phyloP scores from a whole-genome alignment of 2,797 vertebrate genomes.

The Gouania willdenowi region DNA sequence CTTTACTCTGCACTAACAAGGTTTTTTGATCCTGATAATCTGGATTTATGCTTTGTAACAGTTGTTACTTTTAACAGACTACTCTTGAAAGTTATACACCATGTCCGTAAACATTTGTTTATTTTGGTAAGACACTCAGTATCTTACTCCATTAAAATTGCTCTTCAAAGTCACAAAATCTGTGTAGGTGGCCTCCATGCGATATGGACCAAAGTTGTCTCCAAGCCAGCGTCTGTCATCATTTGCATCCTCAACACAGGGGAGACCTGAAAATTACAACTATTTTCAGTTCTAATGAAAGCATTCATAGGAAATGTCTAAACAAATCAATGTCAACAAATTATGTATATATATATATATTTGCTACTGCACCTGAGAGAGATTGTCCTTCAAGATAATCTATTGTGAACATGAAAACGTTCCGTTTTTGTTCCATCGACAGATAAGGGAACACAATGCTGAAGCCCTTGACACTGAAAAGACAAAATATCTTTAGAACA shows the following conservation, averaged over 20 bases:
- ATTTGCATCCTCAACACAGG: slow-evolving; percentile 29
- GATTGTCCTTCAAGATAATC: slow-evolving; percentile 34
- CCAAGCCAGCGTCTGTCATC: slow-evolving; percentile 47
- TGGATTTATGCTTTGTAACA: no score
- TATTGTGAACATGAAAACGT: slow-evolving; percentile 30
- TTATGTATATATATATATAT: background rate
- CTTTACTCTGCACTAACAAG: no score
- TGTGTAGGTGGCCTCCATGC: slow-evolving; percentile 26
- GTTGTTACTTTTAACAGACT: no score
- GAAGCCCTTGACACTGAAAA: slow-evolving; percentile 49
- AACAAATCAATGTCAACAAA: background rate
- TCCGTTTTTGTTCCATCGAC: slow-evolving; percentile 26
- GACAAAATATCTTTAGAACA: background rate
- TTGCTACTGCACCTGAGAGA: slow-evolving; percentile 21
- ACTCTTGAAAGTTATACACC: no score
- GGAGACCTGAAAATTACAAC: slow-evolving; percentile 21
- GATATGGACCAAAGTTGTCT: slow-evolving; percentile 44
- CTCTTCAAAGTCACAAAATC: slow-evolving; percentile 42
- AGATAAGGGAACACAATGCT: slow-evolving; percentile 30
- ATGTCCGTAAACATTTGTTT: no score
- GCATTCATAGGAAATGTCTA: no score
- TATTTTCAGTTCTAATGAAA: no score
- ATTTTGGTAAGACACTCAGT: no score
- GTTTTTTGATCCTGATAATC: no score
- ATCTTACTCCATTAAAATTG: slow-evolving; percentile 51